Base-by-base conservation (phyloP, 2,888 invertebrate genomes). In the Octodonta nipae region DNA sequence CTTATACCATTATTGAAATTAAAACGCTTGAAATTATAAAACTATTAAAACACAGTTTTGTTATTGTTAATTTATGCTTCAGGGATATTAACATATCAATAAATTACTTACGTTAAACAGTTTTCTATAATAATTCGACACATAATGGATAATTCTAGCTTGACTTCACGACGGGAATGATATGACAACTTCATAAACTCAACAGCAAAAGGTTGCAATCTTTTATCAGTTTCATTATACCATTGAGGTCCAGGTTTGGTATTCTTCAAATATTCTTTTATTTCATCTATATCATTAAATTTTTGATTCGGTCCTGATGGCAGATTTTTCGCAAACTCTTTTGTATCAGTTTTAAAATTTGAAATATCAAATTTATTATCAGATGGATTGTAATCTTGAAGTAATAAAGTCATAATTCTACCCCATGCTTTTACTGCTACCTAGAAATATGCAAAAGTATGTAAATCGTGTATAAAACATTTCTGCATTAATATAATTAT, bases 141-240 rank as follows among this genome's bases (percentile, higher is more conserved):
- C 47, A 70, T 66, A n/a, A 66, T 55, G 1, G 70, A 70, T 28
- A 83, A 63, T 55, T 77, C 76, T 30, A 56, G 56, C 29, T 82
- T 64, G 35, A 85, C 75, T 55, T 58, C 65, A 29, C 56, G 58
- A 42, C 80, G 73, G 2, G 70, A 63, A 54, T 81, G 75, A 2
- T 67, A 64, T 1, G 70, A 64, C 15, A 82, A 52, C 17, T 60
- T 58, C 3, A 63, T 55, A 8, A 80, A 57, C 31, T 69, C 63
- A 16, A 53, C 54, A 2, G 71, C 65, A 7, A 73, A 59, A 3
- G 62, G 37, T 5, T 63, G 56, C 28, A 79, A 54, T 48, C 75
- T 75, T 22, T 64, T 60, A 20, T 73, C 71, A 5, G 70, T 71
- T 46, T 70, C 64, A 30, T 52, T 45, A 44, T 70, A 71, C 78